Conservation (phyloP, 2,113 vertebrate species). For the Mormyrus lacerda region DNA sequence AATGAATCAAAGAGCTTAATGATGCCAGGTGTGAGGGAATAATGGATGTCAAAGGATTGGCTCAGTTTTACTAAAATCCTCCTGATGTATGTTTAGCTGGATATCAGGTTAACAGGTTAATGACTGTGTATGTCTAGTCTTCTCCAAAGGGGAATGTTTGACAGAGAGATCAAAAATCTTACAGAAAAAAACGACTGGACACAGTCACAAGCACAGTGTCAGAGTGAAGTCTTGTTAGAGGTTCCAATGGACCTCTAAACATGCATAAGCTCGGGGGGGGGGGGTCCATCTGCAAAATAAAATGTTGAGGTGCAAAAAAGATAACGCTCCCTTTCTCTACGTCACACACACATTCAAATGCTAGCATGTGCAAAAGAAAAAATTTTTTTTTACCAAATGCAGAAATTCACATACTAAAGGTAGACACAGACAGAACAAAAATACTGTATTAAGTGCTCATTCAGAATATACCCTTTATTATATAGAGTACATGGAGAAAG, state of each 20-base stretch:
- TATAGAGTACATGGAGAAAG: neutral
- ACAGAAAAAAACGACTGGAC: neutral
- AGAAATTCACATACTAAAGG: neutral
- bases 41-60: neutral
- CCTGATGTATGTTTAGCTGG: neutral
- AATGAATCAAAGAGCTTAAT: neutral
- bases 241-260: neutral
- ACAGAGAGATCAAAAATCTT: neutral
- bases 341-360: neutral
- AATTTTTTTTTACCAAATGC: neutral
- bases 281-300: neutral
- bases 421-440: neutral
- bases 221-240: neutral
- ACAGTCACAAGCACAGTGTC: neutral
- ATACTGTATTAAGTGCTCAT: neutral
- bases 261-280: neutral
- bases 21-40: neutral
- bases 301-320: neutral
- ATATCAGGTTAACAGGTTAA: neutral
- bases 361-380: neutral
- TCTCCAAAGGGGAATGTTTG: neutral
- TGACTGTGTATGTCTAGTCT: neutral
- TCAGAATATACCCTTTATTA: neutral
- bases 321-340: neutral
- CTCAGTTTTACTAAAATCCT: neutral